phyloP scores from a whole-genome alignment of 2,888 invertebrate species.

The Elaeidobius kamerunicus region DNA sequence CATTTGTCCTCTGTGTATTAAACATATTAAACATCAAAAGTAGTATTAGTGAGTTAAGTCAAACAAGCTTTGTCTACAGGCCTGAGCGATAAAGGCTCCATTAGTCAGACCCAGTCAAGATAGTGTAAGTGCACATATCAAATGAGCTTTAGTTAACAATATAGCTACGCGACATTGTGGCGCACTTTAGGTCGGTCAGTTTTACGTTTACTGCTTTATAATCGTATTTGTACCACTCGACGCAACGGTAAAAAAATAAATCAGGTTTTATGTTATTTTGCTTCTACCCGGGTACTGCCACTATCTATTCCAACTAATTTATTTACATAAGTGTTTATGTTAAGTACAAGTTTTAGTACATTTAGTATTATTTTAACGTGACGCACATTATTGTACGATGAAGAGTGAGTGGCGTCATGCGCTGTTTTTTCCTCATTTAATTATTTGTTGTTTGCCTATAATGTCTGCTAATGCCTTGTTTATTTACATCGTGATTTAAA shows the following conservation, averaged over 20 bases:
- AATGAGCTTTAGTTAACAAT: slow-evolving; percentile 41
- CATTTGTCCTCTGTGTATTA: too few relatives aligned
- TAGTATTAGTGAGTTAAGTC: slow-evolving; percentile 42
- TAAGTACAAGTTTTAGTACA: slow-evolving; percentile 13
- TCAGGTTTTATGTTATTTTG: slow-evolving; percentile 34
- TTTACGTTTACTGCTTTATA: slow-evolving; percentile 40
- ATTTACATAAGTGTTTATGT: slow-evolving; percentile 18
- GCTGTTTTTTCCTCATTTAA: too few relatives aligned
- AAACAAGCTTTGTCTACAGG: slow-evolving; percentile 38
- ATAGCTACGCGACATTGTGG: slow-evolving; percentile 41
- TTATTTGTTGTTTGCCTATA: too few relatives aligned
- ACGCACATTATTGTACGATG: too few relatives aligned
- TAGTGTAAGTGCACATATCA: slow-evolving; percentile 48
- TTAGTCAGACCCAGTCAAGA: slow-evolving; percentile 46
- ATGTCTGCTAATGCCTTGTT: too few relatives aligned
- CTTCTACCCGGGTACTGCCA: slow-evolving; percentile 29
- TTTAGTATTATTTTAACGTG: too few relatives aligned
- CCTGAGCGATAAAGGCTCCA: slow-evolving; percentile 47
- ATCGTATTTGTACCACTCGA: slow-evolving; percentile 33
- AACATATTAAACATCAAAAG: slow-evolving; percentile 39
- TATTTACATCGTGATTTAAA: too few relatives aligned
- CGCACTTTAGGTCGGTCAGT: slow-evolving; percentile 36
- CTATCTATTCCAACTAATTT: slow-evolving; percentile 30
- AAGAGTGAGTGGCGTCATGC: too few relatives aligned
- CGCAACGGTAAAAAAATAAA: slow-evolving; percentile 35